Conservation (phyloP, 1,140 invertebrate genomes). For the Drosophila nigrodunni region DNA sequence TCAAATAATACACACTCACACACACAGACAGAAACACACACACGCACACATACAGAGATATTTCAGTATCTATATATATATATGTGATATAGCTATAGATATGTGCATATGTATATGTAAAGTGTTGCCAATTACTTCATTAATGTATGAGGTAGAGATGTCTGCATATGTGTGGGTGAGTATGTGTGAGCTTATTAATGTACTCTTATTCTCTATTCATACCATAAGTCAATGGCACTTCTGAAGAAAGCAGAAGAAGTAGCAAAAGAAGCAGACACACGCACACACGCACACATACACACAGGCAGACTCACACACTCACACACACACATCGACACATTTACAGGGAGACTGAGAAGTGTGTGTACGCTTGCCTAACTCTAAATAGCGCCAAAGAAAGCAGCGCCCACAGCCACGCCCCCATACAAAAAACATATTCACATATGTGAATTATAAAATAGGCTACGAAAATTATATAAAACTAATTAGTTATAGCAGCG, state of each 20-base stretch:
- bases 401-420: constrained; percentile 18
- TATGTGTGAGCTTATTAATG: constrained; percentile 83
- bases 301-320: constrained; percentile 11
- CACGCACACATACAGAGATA: constrained; percentile 52
- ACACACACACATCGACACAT: constrained; percentile 22
- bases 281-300: constrained; percentile 3
- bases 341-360: constrained; percentile 10
- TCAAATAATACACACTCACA: constrained; percentile 22
- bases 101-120: constrained; percentile 67
- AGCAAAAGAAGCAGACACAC: constrained; percentile 63
- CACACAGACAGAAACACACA: constrained; percentile 36
- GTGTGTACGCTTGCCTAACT: constrained; percentile 51
- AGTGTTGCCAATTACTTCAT: constrained; percentile 83
- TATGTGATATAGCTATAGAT: constrained; percentile 61
- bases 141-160: constrained; percentile 82
- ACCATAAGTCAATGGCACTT: constrained; percentile 60
- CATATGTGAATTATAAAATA: constrained; percentile 60
- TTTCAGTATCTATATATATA: constrained; percentile 72
- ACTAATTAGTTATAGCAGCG: constrained; percentile 74
- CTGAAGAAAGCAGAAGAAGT: constrained; percentile 59
- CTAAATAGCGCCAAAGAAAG: constrained; percentile 41
- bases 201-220: constrained; percentile 61
- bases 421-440: constrained; percentile 7
- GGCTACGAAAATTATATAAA: constrained; percentile 71
- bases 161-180: constrained; percentile 83